Evolutionary conservation across 1,140 invertebrate species (phyloP), one percentile per base, ranked within the genome.

Genomic region (Drosophila bocki): DNA sequence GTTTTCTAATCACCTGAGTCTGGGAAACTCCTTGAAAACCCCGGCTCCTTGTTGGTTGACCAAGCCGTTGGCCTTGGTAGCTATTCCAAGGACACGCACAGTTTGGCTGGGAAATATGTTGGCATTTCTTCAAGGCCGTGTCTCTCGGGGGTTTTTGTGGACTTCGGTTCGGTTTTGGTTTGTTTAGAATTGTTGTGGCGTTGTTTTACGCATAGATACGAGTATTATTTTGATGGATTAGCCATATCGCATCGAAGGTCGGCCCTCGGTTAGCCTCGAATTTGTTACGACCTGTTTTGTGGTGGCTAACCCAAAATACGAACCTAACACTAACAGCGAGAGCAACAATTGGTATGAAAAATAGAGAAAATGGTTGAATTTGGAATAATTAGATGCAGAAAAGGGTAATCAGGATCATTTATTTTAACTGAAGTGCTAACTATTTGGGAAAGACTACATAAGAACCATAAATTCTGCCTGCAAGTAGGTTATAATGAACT

Each of bases 171-270:
- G 80, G 68, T 74, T 51, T 65, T 37, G 69, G 54, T 81, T 76
- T 81, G 69, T 81, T 85, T 75, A 58, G 74, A 61, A 72, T 78
- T 85, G 75, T 78, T 85, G 82, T 85, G 82, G 82, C 82, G 81
- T 67, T 85, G 82, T 62, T 78, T 85, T 85, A 70, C 67, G 67
- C 56, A 75, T 51, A 67, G 45, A 76, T 76, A 65, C 35, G 53
- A 39, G 35, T 60, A 48, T 64, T 63, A 67, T 67, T 90, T 88
- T 87, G 84, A 88, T 88, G 81, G 85, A 88, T 88, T 84, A 58
- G 58, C 65, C 75, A 77, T 77, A 60, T 69, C 75, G 37, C 44
- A 78, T 77, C 51, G 75, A 77, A 77, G 75, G 75, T 78, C 75
- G 54, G 35, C 48, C 11, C 39, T 72, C 22, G 69, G 69, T 72